These are phyloP conservation scores for Heliothis peltigera DNA, from an alignment of 2,888 invertebrate genomes.

Conservation along the genomic window DNA sequence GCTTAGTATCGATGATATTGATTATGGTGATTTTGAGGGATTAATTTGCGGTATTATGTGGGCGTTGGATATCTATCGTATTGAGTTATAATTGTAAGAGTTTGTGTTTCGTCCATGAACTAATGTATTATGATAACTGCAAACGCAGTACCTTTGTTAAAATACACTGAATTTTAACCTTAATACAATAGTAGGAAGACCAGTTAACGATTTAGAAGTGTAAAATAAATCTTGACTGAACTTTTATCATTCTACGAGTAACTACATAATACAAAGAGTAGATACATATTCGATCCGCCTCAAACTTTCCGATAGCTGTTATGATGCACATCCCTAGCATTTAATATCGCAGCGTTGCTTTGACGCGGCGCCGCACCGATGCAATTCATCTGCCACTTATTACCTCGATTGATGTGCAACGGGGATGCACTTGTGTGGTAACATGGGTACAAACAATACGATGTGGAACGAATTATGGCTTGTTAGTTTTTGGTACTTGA, in stretches of 20 bases:
- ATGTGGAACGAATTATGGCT: background rate
- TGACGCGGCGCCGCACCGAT: conserved; percentile 32
- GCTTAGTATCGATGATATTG: background rate
- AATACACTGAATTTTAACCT: too few species aligned
- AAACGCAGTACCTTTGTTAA: too few species aligned
- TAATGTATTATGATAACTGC: too few species aligned
- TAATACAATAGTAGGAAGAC: too few species aligned
- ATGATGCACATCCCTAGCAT: conserved; percentile 31
- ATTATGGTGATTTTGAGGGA: background rate
- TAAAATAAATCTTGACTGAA: too few species aligned
- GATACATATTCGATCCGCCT: too few species aligned
- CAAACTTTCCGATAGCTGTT: too few species aligned
- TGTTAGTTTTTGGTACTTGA: background rate
- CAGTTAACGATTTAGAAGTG: too few species aligned
- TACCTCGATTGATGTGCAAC: conserved; percentile 32
- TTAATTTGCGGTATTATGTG: background rate
- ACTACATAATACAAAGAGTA: too few species aligned
- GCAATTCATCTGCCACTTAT: conserved; percentile 48
- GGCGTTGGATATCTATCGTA: background rate
- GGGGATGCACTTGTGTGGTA: background rate
- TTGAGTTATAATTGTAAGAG: background rate
- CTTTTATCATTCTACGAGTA: too few species aligned
- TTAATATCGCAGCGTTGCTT: conserved; percentile 40
- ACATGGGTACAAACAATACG: background rate
- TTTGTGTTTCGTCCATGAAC: background rate